phyloP scores from a whole-genome alignment of 2,113 vertebrate species.

The Ochotona princeps region DNA sequence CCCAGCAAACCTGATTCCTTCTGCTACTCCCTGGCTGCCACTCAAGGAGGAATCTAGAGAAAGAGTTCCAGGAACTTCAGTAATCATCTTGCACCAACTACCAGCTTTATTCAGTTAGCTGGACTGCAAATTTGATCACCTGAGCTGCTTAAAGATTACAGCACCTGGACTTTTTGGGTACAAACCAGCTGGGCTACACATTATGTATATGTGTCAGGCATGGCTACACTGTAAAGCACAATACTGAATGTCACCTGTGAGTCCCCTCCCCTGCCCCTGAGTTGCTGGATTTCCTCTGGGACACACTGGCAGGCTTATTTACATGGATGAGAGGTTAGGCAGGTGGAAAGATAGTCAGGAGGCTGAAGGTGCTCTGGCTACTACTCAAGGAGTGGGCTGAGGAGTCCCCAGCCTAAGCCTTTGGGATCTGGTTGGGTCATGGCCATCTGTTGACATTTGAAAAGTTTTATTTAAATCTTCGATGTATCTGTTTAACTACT shows the following conservation, averaged over 20 bases:
- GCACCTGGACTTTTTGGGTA: not conserved
- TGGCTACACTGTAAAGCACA: not conserved
- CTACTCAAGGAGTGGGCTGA: not conserved
- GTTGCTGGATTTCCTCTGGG: too few species aligned
- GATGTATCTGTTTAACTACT: not conserved
- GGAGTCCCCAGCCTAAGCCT: not conserved
- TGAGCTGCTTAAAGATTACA: not conserved
- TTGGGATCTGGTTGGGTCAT: not conserved
- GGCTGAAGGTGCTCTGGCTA: fast-evolving
- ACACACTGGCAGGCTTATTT: too few species aligned
- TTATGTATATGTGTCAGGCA: not conserved
- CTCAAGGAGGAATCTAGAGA: not conserved
- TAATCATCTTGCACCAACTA: not conserved
- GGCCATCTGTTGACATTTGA: not conserved
- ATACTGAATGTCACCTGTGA: not conserved
- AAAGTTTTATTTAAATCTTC: not conserved
- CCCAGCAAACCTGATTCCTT: not conserved
- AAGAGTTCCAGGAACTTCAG: not conserved
- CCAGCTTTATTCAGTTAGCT: not conserved
- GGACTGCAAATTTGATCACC: too few species aligned
- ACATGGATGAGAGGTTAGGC: not conserved
- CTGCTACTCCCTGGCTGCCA: not conserved
- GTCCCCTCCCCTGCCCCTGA: not conserved
- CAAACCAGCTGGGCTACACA: constrained; percentile 3
- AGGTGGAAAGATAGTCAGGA: not conserved